These are phyloP conservation scores for Theocolax elegans DNA, from an alignment of 1,140 invertebrate species.

Conservation along the genomic window DNA sequence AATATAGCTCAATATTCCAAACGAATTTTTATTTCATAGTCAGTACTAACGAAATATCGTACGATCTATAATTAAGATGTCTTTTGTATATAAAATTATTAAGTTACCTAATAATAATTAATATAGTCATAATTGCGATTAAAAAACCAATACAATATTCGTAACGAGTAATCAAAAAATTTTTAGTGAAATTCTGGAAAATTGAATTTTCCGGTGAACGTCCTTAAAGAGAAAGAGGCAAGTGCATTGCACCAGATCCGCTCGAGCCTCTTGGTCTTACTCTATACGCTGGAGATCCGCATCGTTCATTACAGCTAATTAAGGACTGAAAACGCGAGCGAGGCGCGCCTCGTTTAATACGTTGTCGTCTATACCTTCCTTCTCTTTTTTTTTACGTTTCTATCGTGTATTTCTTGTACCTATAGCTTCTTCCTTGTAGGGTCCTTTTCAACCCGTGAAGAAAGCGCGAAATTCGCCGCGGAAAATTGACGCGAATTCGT, in stretches of 20 bases:
- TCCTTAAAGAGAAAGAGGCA: too few relatives aligned
- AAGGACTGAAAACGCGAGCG: constrained; percentile 4
- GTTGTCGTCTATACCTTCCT: background rate
- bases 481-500: constrained; percentile 55
- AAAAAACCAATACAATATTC: too few relatives aligned
- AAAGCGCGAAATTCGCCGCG: constrained; percentile 62
- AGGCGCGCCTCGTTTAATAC: background rate
- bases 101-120: too few relatives aligned
- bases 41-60: too few relatives aligned
- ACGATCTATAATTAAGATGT: too few relatives aligned
- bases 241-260: constrained; percentile 7
- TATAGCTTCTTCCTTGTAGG: background rate
- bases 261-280: background rate
- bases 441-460: constrained; percentile 47
- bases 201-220: too few relatives aligned
- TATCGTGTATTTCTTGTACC: background rate
- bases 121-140: too few relatives aligned
- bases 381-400: constrained; percentile 12
- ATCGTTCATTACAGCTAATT: constrained; percentile 28
- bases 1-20: too few relatives aligned
- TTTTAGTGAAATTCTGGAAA: too few relatives aligned
- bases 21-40: too few relatives aligned
- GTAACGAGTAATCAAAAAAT: too few relatives aligned
- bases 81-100: too few relatives aligned
- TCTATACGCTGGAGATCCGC: background rate